Base-by-base conservation (phyloP, 2,888 invertebrate species). In the Lepidocyrtinus sp. region DNA sequence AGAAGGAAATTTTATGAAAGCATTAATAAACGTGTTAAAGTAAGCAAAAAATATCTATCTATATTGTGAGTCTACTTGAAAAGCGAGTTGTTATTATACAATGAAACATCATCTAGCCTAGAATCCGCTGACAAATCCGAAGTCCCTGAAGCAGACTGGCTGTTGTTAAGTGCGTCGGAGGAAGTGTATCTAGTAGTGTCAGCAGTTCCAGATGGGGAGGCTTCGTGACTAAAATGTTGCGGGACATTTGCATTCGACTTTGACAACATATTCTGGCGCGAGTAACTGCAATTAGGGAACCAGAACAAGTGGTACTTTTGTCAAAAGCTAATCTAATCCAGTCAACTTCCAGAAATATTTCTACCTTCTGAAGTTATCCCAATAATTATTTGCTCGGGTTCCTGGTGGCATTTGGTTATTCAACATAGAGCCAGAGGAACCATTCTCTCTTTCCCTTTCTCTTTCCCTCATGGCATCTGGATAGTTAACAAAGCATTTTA, bases 331-430 rank as follows among this genome's bases (percentile, higher is more conserved):
- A n/a, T n/a, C n/a, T n/a, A n/a, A n/a, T n/a, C n/a, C n/a, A n/a
- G n/a, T n/a, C n/a, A n/a, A n/a, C n/a, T n/a, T n/a, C n/a, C n/a
- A n/a, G n/a, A n/a, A 24, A 3, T 15, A 25, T 63, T 15, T 2
- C 50, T 79, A 95, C 95, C 96, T 96, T 90, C 95, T 91, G 89
- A 96, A 96, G 90, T 96, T 96, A 88, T 96, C 96, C 95, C 95
- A 96, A 89, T 96, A 96, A 90, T 96, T 96, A 89, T 96, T 96
- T 75, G 96, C 95, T 84, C 96, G 91, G 89, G 95, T 95, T 26
- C 96, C 96, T 45, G 96, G 96, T 50, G 95, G 94, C 72, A 96
- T 96, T 90, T 96, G 95, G 89, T 96, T 96, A 89, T 96, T 96
- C 62, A 96, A 90, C 82, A 82, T 82, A 1, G 79, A 79, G 1